Base-by-base conservation (phyloP, 1,140 invertebrate genomes). In the Ruditapes philippinarum region DNA sequence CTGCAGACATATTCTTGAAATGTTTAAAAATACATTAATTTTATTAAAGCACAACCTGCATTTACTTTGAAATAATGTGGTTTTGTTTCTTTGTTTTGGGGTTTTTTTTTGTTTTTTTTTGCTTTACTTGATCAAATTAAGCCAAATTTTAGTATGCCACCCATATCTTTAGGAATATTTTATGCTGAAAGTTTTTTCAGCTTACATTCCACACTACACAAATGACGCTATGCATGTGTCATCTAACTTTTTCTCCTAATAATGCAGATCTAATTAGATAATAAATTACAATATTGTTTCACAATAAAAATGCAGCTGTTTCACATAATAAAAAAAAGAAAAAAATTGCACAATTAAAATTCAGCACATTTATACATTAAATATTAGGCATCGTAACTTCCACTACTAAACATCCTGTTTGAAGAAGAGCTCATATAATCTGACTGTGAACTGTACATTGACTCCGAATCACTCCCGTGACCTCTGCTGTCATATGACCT, bases 371-470 rank as follows among this genome's bases (percentile, higher is more conserved):
- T 1, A 38, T 70, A 3, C 65, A 19, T 12, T 17, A 12, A 17
- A 12, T 38, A 1, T 42, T 76, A 45, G 45, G 40, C 45, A 40
- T 89, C 87, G 45, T 76, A 89, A 49, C 87, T 89, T 11, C 87
- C 87, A 60, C 87, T 89, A 80, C 87, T 89, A 31, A 91, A 89
- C 79, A 90, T 89, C 76, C 84, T 90, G 70, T 89, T 90, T 25
- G 91, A 92, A 19, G 87, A 89, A 5, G 91, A 90, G 22, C 91
- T 92, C 78, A 86, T 79, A 25, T 92, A 87, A 38, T 92, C 91
- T 54, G 92, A 91, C n/a, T 88, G 86, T 25, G 90, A 90, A 88
- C 92, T 94, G 54, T 92, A 93, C 81, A 93, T 82, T 33, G 93
- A 91, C 31, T 94, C 93, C 19, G 90, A 91, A 49, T 93, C 91